These are phyloP conservation scores for Amiota mariae DNA, from an alignment of 2,888 invertebrate species.

Conservation along the genomic window DNA sequence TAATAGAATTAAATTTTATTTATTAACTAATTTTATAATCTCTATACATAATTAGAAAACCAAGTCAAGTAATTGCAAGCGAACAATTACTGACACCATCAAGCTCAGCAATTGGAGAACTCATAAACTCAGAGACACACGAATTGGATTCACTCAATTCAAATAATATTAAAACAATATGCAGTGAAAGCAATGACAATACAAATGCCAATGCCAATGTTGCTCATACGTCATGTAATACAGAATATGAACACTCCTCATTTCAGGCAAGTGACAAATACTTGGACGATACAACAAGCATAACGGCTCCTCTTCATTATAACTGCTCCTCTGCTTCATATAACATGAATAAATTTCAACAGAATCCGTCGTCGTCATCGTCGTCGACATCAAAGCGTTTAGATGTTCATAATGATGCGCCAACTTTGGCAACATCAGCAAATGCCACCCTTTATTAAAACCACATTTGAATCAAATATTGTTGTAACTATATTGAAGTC, in stretches of 20 bases:
- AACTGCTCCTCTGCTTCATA: not conserved
- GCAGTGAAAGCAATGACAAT: conserved; percentile 48
- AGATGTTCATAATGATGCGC: not conserved
- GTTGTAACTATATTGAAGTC: no score
- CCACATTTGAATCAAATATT: not conserved
- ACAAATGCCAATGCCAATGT: conserved; percentile 60
- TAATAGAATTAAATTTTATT: conserved; percentile 14
- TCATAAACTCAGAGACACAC: conserved; percentile 72
- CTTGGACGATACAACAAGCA: conserved; percentile 10
- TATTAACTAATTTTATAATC: not conserved
- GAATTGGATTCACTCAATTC: conserved; percentile 72
- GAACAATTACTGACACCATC: conserved; percentile 73
- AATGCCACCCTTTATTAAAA: conserved; percentile 21
- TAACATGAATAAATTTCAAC: conserved; percentile 40
- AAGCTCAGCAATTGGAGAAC: conserved; percentile 72
- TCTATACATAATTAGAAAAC: conserved; percentile 58
- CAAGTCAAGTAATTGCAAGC: conserved; percentile 70
- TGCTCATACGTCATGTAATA: not conserved
- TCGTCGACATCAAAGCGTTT: conserved; percentile 41
- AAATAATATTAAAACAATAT: conserved; percentile 72
- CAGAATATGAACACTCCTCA: conserved; percentile 65
- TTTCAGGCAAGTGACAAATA: conserved; percentile 53
- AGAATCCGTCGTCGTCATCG: no score
- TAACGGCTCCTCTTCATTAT: conserved; percentile 9
- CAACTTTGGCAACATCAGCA: not conserved